Evolutionary conservation across 1,140 invertebrate genomes (phyloP), one percentile per base, ranked within the genome.

Genomic region (Druon quercuslanigerum): DNA sequence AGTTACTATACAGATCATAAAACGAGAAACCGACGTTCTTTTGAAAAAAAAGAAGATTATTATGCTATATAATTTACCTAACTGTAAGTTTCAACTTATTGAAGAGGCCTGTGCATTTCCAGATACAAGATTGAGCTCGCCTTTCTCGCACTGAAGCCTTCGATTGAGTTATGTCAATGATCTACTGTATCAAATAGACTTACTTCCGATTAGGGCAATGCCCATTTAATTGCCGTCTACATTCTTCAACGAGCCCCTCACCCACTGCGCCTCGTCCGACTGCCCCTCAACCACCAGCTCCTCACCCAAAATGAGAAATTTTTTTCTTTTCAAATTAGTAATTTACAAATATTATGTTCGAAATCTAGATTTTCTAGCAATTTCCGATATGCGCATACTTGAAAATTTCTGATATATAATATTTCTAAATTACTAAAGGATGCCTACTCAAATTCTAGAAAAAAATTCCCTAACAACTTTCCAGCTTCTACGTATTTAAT

Each of bases 111-210:
- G 56, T 57, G 56, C 57, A 66, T 66, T 66, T 66, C 25, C 25
- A 74, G 54, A 74, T 74, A 75, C 74, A 71, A 51, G 57, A 75
- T 71, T 75, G 51, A 71, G 74, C 74, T 51, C 54, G 46, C 66
- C n/a, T 51, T 60, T 16, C 50, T 75, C 70, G 13, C 74, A 74
- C 52, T 9, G 57, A 46, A 40, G 19, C 60, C 60, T 46, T 54
- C 46, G 74, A 75, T 60, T 71, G 74, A 52, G 19, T 51, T 75
- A 75, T 50, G 50, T 60, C 74, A 70, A 25, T 75, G 46, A 66
- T 52, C 7, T 52, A 71, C 14, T 75, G 20, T 60, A 60, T 66
- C 50, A 51, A 71, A 75, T 70, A n/a, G 56, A 66, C 17, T 17
- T 71, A 9, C 50, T 71, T 50, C 20, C 20, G 20, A 71, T 20